Evolutionary conservation across 2,797 vertebrate genomes (phyloP), one percentile per base, ranked within the genome.

Genomic region (Crenichthys baileyi): DNA sequence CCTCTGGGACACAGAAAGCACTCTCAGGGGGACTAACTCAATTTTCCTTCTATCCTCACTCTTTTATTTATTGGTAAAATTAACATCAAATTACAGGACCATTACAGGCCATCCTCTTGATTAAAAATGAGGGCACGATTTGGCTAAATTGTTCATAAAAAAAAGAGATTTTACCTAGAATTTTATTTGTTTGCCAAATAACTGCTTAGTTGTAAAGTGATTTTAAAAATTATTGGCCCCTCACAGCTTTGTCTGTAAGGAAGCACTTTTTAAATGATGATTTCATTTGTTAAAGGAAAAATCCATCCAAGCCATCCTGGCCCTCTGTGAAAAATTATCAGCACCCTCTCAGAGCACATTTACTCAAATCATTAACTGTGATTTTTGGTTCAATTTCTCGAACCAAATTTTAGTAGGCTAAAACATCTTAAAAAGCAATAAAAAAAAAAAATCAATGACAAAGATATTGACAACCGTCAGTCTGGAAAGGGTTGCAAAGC

Each of bases 1-100:
- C 93, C 92, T 90, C 85, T 85, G 89, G 81, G 90, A 88, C 51
- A 26, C 41, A 56, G 60, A 72, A 77, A 80, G 75, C 44, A 50
- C 60, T 85, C 87, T 85, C 79, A 61, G n/a, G 73, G 81, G 77
- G 71, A 73, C 20, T 72, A 2, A 31, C 70, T 82, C 79, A 60
- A 71, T 85, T 89, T 79, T 82, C 76, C 72, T 82, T 78, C 61
- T 73, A 85, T 79, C 74, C 74, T 72, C 39, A 26, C 72, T 53
- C 50, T 51, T 60, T 56, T 82, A 82, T 88, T 90, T 75, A 85
- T 58, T 60, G 78, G 70, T 50, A 77, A 83, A 73, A 87, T 83
- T 82, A 68, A 68, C 39, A 68, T 73, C 2, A 83, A 63, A 82
- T 79, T 85, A 87, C 70, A 79, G 81, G 73, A 81, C 76, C 82